These are phyloP conservation scores for Atlantisia rogersi DNA, from an alignment of 2,113 vertebrate genomes.

Conservation along the genomic window DNA sequence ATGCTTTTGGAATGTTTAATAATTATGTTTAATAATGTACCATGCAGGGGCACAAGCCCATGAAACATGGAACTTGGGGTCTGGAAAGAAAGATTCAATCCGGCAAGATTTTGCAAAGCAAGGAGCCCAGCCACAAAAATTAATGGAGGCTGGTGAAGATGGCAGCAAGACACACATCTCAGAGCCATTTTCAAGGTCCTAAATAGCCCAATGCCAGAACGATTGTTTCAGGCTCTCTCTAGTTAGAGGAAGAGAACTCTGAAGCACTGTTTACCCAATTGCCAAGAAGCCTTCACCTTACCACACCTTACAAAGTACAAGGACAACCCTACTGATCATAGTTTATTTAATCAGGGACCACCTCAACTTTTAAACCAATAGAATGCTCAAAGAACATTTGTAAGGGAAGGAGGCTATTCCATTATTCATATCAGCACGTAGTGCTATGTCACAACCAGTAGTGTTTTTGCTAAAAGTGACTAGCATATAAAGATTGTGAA, in stretches of 20 bases:
- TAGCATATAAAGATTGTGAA: conserved; percentile 12
- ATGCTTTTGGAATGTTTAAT: neutral
- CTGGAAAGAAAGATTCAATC: neutral
- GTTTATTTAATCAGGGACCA: neutral
- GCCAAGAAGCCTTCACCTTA: neutral
- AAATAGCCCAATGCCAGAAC: neutral
- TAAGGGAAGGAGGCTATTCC: neutral
- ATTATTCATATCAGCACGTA: neutral
- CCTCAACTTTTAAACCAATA: neutral
- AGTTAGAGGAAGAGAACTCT: neutral
- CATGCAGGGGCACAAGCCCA: neutral
- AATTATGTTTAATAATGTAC: neutral
- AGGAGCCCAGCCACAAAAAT: fast-evolving
- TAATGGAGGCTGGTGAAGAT: neutral
- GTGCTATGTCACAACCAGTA: neutral
- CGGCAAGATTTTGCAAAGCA: neutral
- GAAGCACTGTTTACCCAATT: neutral
- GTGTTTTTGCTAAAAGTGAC: neutral
- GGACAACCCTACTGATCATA: fast-evolving
- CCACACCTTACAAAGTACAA: neutral
- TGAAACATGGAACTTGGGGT: neutral
- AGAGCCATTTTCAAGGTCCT: neutral
- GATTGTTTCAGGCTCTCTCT: neutral
- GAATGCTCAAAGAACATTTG: neutral
- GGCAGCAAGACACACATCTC: neutral